Evolutionary conservation across 2,888 invertebrate species (phyloP).

Genomic region (Slavum lentiscoides): DNA sequence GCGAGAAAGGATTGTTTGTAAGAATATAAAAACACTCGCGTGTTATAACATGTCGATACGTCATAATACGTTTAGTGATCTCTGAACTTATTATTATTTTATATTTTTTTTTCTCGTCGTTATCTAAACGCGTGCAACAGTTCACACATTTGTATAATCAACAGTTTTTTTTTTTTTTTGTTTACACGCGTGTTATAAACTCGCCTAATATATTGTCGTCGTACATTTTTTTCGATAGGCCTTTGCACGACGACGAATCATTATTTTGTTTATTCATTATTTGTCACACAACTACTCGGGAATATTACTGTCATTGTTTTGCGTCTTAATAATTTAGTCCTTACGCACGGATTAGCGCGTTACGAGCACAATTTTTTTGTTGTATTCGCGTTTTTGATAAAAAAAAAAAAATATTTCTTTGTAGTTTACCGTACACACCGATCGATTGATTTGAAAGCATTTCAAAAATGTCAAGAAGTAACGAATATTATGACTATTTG

Average conservation of each 20-base stretch:
- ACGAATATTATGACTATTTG: constrained; percentile 37
- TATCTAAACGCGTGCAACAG: constrained; percentile 16
- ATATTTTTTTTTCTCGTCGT: not conserved
- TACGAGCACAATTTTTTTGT: too few species aligned
- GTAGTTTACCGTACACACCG: not conserved
- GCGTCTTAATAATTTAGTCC: too few species aligned
- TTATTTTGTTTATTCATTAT: too few species aligned
- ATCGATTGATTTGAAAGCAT: not conserved
- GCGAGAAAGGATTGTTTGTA: not conserved
- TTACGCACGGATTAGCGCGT: too few species aligned
- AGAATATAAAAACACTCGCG: not conserved
- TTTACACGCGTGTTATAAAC: not conserved
- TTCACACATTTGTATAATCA: not conserved
- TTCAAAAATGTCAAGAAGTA: constrained; percentile 27
- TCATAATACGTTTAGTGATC: constrained; percentile 10
- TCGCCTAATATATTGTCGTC: too few species aligned
- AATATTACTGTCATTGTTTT: too few species aligned
- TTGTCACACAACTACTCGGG: too few species aligned
- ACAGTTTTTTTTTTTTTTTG: not conserved
- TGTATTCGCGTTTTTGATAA: too few species aligned
- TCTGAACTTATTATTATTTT: constrained; percentile 21
- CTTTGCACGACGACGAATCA: too few species aligned
- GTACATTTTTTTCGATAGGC: too few species aligned
- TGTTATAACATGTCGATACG: not conserved
- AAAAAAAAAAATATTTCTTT: not conserved